Conservation (phyloP, 2,888 invertebrate species). For the Melitaea athalia region DNA sequence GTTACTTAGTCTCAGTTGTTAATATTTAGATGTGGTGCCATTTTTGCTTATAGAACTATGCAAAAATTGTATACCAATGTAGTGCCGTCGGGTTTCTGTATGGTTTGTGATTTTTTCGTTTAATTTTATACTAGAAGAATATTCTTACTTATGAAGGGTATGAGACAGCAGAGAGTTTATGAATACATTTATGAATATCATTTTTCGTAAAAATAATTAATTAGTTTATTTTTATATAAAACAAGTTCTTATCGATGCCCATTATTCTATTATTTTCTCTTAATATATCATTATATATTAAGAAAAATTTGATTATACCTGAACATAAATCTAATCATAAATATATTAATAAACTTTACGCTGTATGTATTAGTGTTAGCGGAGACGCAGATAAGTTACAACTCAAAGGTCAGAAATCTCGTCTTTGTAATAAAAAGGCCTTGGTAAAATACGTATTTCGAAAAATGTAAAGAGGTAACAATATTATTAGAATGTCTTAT, state of each 20-base stretch:
- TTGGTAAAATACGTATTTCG: constrained; percentile 41
- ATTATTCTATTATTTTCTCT: constrained; percentile 6
- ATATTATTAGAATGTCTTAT: constrained; percentile 36
- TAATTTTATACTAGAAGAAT: constrained; percentile 30
- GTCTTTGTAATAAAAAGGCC: constrained; percentile 31
- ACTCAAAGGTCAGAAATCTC: constrained; percentile 35
- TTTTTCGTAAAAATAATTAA: neutral
- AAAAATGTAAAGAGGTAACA: constrained; percentile 35
- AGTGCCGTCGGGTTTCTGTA: constrained; percentile 35
- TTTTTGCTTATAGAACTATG: constrained; percentile 42
- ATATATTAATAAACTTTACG: constrained; percentile 30
- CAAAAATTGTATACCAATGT: constrained; percentile 31
- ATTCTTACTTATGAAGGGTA: constrained; percentile 14
- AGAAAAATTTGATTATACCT: neutral
- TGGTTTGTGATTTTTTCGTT: constrained; percentile 36
- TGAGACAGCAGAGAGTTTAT: constrained; percentile 29
- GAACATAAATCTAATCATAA: constrained; percentile 10
- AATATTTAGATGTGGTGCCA: constrained; percentile 56
- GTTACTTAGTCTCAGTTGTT: constrained; percentile 57
- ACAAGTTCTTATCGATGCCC: constrained; percentile 2
- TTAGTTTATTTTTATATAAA: constrained; percentile 3
- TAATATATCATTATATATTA: constrained; percentile 5
- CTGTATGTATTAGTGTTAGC: constrained; percentile 21
- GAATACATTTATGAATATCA: constrained; percentile 28
- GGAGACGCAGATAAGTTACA: constrained; percentile 13